phyloP scores from a whole-genome alignment of 2,113 vertebrate genomes.

The Cichladusa arquata region DNA sequence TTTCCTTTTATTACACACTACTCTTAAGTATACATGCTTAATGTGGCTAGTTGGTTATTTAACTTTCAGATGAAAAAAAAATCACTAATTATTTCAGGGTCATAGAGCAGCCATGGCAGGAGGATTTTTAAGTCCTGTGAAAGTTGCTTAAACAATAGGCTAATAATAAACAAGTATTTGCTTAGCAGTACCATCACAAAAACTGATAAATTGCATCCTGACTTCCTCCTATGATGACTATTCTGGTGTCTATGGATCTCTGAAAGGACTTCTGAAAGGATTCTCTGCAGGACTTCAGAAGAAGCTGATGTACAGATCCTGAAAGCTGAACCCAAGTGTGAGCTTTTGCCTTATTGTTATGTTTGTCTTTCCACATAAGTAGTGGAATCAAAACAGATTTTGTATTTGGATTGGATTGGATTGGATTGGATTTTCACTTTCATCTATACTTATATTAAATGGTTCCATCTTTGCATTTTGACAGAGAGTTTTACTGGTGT shows the following conservation, averaged over 20 bases:
- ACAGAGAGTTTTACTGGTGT: background rate
- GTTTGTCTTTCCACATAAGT: background rate
- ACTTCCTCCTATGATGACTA: background rate
- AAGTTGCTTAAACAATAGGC: background rate
- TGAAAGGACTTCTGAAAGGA: too few species aligned
- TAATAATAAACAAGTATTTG: background rate
- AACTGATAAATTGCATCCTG: background rate
- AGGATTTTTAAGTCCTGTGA: background rate
- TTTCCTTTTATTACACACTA: background rate
- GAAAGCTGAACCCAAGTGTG: background rate
- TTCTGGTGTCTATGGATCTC: background rate
- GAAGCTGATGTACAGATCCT: background rate
- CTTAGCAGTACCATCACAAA: background rate
- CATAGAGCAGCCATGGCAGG: background rate
- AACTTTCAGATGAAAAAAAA: background rate
- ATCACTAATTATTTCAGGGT: background rate
- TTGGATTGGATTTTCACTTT: background rate
- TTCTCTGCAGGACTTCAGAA: background rate
- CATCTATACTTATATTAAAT: background rate
- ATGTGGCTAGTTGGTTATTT: background rate
- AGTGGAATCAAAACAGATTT: background rate
- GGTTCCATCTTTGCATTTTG: background rate
- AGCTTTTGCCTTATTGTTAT: background rate
- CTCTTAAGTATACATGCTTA: background rate
- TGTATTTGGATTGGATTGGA: background rate